Base-by-base conservation (phyloP, 1,140 invertebrate genomes). In the Phthorimaea operculella region DNA sequence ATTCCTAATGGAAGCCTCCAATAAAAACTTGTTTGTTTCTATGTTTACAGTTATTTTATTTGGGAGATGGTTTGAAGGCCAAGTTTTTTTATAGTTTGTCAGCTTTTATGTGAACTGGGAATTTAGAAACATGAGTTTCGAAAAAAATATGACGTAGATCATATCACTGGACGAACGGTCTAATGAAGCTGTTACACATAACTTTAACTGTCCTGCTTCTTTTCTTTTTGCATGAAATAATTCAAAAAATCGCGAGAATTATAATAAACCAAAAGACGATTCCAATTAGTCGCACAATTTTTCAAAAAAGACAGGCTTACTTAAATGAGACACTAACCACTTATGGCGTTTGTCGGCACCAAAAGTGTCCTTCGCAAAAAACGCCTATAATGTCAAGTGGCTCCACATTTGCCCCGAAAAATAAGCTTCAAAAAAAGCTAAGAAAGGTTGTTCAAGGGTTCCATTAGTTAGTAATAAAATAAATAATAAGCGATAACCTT, bases 401-500 rank as follows among this genome's bases (percentile, higher is more conserved):
- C 64, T 61, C 66, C 66, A 77, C 57, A 64, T 68, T 71, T 69
- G 57, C 21, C 66, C 60, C 70, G 58, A 45, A 65, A 75, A 58
- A 54, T 64, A 57, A 60, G 47, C 60, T 15, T 21, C 4, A 51
- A 63, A 60, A 63, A 63, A 63, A 28, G 33, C 33, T 17, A 39
- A 61, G 21, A 60, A 50, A 57, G 53, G 17, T 55, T 15, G 50
- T 59, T 76, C 74, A 74, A 73, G 73, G 68, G 72, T 59, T 68
- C 68, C 72, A 76, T 74, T 73, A 74, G 74, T 74, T n/a, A n/a
- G n/a, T n/a, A n/a, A n/a, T n/a, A n/a, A n/a, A 76, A 76, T 80
- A 81, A 79, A 79, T 77, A 77, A 77, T 74, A 62, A 74, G 60
- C 63, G 76, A 82, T 78, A 80, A 74, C 65, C 68, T 71, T 82